Base-by-base conservation (phyloP, 2,888 invertebrate species). In the Bombylius discolor region DNA sequence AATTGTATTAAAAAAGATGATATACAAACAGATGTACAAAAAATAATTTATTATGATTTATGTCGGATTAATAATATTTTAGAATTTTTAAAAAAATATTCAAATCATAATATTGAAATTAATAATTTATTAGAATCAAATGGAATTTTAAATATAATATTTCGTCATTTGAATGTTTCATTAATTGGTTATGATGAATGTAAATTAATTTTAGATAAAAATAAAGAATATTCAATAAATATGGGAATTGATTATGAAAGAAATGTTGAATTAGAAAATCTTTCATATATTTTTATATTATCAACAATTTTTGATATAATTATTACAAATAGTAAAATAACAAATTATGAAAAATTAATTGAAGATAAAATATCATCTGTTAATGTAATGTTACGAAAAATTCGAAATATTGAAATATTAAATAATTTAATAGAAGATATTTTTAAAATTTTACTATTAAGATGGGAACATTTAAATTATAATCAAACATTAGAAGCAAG, bases 391-490 rank as follows among this genome's bases (percentile, higher is more conserved):
- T 57, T 73, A 12, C 66, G 71, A 0, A 68, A 69, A 60, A 60
- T 72, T 6, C 66, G 67, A 23, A 65, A 66, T 32, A 61, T 70
- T 33, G 59, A 64, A 33, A 62, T 66, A 1, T 62, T 72, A 3
- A 69, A 68, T 49, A 64, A 66, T 34, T 58, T 72, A 4, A 58
- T 73, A 5, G 68, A 69, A 58, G 70, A 71, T 46, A 67, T 72
- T 5, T 69, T 72, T 49, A 66, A 66, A 7, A 58, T 73, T 44
- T 62, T 70, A 0, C 72, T 71, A 49, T 55, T 73, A 44, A 68
- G 73, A 3, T 72, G 71, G 71, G 73, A 73, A 47, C 67, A 72
- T 55, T 57, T 73, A 6, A 49, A 47, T 14, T 54, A 42, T 13
- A 51, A 49, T 3, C 12, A 23, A 32, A 50, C 39, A 12, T 58